Base-by-base conservation (phyloP, 2,113 vertebrate species). In the Platysternon megacephalum region DNA sequence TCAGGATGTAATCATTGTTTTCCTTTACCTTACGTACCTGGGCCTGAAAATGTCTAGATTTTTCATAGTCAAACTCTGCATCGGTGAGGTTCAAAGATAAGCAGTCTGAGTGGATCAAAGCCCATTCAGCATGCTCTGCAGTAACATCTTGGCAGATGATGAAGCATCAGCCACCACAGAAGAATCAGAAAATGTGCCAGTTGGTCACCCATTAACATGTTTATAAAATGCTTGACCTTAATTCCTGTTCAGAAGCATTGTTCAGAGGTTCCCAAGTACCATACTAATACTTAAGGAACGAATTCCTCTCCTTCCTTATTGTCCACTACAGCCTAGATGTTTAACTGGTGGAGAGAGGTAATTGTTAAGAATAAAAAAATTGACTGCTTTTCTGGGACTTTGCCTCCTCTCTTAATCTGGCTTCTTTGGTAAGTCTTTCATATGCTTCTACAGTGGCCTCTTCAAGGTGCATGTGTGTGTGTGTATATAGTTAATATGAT, bases 401-500 rank as follows among this genome's bases (percentile, higher is more conserved):
- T 72, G n/a, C n/a, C 5, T 46, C 42, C 42, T 76, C 22, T 91
- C 9, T 83, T 49, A 0, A 19, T n/a, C 65, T 72, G 65, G 8
- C 9, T 39, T 72, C 65, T 39, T 39, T 72, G n/a, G 39, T 9
- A 72, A 39, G 16, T 72, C n/a, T 39, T 39, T 39, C 65, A 39
- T n/a, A 10, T 39, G n/a, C n/a, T 72, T 72, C 5, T 72, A 3
- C n/a, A 22, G 9, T 39, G n/a, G 8, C n/a, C n/a, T 72, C 65
- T 32, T 21, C n/a, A 19, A 28, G 13, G 3, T 65, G 32, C 12
- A 13, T 65, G 9, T 22, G 19, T 65, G 9, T 22, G 19, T 13
- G 24, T 55, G 3, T 44, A 21, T 35, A 2, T 79, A 0, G 0
- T 24, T 21, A 79, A 44, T 39, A 26, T 79, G 42, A 55, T 92